Base-by-base conservation (phyloP, 2,888 invertebrate species). In the Hydraecia micacea region DNA sequence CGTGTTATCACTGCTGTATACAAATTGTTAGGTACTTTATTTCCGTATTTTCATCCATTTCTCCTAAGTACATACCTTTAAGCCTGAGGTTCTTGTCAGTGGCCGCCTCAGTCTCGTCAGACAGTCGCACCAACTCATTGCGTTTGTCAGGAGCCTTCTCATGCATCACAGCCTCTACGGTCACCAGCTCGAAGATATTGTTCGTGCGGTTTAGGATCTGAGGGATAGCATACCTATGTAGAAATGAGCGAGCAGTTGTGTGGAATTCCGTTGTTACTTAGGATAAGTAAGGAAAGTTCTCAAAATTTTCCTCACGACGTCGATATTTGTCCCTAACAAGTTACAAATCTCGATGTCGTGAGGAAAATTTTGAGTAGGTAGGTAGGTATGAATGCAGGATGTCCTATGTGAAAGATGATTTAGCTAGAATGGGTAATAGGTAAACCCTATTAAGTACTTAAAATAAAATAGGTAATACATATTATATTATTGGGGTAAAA, bases 171-270 rank as follows among this genome's bases (percentile, higher is more conserved):
- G 99, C 98, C 79, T 99, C 99, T 9, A 98, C 98, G 0, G 99
- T 99, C 68, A 99, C 98, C 91, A 99, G 95, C 95, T 99, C 99
- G 95, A 99, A 99, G 87, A 99, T 99, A 93, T 99, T 99, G 95
- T 99, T 99, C 4, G 99, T 99, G 88, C 99, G 98, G 92, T 99
- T 98, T 85, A 99, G 96, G 91, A 99, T 99, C 99, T 99, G 87
- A 62, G n/a, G n/a, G n/a, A 36, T 21, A 25, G 11, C 52, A 28
- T 21, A n/a, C n/a, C 15, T 28, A 21, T 36, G 32, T 36, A 63
- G 32, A 36, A 36, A 25, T 25, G 13, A 46, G 28, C 13, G 68
- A 28, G 28, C 46, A 42, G 18, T 67, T 67, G 5, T 2, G 18
- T 11, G 6, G 42, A 28, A 42, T 18, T 67, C 18, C 42, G 6